phyloP scores from a whole-genome alignment of 2,113 vertebrate species.

The Azemiops feae region DNA sequence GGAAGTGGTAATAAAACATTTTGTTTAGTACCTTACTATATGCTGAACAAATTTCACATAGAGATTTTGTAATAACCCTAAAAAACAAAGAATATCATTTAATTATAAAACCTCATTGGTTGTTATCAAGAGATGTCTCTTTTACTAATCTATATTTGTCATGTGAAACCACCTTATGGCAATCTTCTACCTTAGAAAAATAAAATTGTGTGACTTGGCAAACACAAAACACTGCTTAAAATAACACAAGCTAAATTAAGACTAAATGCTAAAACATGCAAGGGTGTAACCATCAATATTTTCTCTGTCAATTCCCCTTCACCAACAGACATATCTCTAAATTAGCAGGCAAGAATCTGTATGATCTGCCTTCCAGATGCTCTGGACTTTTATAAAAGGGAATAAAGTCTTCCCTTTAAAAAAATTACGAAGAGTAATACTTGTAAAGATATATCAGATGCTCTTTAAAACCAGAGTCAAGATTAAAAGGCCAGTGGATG shows the following conservation, averaged over 20 bases:
- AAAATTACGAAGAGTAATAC: constrained; percentile 20
- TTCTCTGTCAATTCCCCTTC: neutral
- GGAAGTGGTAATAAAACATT: neutral
- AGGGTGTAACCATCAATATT: neutral
- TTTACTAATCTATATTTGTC: neutral
- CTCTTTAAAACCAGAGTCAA: constrained; percentile 15
- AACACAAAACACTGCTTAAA: neutral
- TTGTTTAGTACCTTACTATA: neutral
- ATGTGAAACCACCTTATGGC: neutral
- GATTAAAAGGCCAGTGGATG: constrained; percentile 32
- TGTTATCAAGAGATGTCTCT: neutral
- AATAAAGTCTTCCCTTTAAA: neutral
- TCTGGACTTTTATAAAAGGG: neutral
- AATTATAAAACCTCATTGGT: neutral
- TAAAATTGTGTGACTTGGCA: neutral
- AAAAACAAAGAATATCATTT: neutral
- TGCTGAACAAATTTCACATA: neutral
- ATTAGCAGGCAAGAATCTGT: neutral
- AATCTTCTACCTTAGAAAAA: neutral
- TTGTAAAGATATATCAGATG: constrained; percentile 28
- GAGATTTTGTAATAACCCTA: neutral
- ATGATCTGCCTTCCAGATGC: neutral
- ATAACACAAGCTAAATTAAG: neutral
- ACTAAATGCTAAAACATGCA: neutral
- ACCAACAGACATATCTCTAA: neutral